Evolutionary conservation across 1,140 invertebrate species (phyloP).

Genomic region (Nymphalis io): DNA sequence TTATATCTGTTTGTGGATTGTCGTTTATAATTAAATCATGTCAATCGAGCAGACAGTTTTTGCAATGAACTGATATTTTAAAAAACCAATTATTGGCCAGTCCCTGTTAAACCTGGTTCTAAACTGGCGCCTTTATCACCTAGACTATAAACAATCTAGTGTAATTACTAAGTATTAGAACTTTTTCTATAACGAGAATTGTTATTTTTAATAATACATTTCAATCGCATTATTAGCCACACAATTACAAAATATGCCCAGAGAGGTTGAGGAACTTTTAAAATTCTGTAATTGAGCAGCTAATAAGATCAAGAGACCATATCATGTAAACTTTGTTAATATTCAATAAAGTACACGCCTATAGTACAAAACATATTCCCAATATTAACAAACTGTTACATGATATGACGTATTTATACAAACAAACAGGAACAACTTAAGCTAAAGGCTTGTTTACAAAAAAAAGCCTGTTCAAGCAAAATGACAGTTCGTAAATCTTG

Average conservation of each 20-base stretch:
- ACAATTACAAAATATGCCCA: constrained; percentile 16
- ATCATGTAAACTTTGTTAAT: constrained; percentile 27
- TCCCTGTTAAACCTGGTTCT: constrained; percentile 6
- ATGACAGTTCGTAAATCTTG: constrained; percentile 18
- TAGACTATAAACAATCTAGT: constrained; percentile 14
- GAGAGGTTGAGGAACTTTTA: constrained; percentile 2
- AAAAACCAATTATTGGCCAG: constrained; percentile 14
- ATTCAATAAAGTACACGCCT: constrained; percentile 30
- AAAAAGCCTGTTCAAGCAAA: constrained; percentile 24
- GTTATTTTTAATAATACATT: constrained; percentile 16
- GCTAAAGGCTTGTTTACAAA: constrained; percentile 23
- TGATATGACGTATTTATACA: constrained; percentile 29
- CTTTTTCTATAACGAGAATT: constrained; percentile 13
- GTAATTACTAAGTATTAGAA: constrained; percentile 5
- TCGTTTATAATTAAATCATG: neutral
- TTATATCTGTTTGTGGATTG: constrained; percentile 6
- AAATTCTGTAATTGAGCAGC: constrained; percentile 26
- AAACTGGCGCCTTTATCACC: constrained; percentile 6
- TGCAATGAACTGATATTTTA: constrained; percentile 3
- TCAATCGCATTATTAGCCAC: constrained; percentile 27
- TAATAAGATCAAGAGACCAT: constrained; percentile 27
- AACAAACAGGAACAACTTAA: constrained; percentile 25
- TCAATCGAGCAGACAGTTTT: neutral
- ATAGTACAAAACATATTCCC: constrained; percentile 19
- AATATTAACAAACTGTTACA: constrained; percentile 31